Base-by-base conservation (phyloP, 1,140 invertebrate species). In the Doryteuthis pealeii region DNA sequence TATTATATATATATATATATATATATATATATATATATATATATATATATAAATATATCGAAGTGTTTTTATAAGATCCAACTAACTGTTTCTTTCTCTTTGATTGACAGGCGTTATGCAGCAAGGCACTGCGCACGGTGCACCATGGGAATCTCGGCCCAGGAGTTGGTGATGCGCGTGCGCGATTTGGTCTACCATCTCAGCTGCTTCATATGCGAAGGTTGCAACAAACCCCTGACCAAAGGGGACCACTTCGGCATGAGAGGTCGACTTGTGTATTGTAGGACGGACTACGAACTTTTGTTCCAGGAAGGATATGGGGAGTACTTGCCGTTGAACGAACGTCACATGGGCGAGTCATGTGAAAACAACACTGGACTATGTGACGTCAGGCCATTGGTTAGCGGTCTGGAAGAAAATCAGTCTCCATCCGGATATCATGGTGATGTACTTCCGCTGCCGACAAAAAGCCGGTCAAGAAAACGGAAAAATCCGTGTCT, bases 211-310 rank as follows among this genome's bases (percentile, higher is more conserved):
- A 78, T 76, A 31, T 84, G 83, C 67, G 71, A 72, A 58, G 65
- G 93, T 66, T 97, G 95, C 88, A 92, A 93, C 66, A 83, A 83
- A 18, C 83, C 84, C 33, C 82, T 90, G 26, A 85, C 86, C 31
- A 89, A 89, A 74, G 90, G 95, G 35, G 95, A 97, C 85, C 93
- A 95, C 80, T 96, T 96, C 87, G 94, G 95, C 15, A 81, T 83
- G 74, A 74, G 78, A 54, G 86, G 89, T 69, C 82, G 82, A 74
- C 76, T 86, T 32, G 85, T 89, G 35, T 89, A 85, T 77, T 89
- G 89, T 77, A 80, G 84, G n/a, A 72, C 76, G 10, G 87, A 89
- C 78, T 89, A 86, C 79, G 85, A 86, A 72, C 76, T 80, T 31
- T 70, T 75, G 28, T 71, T 76, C 49, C 78, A 78, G 30, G 77